These are phyloP conservation scores for Andrena minutula DNA, from an alignment of 2,888 invertebrate genomes.

Conservation along the genomic window DNA sequence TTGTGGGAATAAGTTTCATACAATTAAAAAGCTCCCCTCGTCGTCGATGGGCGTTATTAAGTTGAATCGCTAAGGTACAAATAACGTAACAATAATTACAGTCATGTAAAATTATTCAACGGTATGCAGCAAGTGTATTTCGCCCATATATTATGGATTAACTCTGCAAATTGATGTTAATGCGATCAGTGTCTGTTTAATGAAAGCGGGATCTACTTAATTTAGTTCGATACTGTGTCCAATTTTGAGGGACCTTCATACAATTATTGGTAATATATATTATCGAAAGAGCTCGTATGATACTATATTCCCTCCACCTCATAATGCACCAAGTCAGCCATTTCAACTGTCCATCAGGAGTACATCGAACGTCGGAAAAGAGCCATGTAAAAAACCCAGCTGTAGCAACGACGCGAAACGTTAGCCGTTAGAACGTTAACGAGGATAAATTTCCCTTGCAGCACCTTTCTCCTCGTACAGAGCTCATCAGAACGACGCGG, in stretches of 20 bases:
- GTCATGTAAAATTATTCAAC: constrained; percentile 3
- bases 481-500: constrained; percentile 36
- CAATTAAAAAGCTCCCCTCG: neutral
- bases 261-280: neutral
- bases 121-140: constrained; percentile 18
- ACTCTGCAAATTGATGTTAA: neutral
- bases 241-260: neutral
- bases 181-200: constrained; percentile 22
- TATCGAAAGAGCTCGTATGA: neutral
- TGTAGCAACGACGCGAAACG: constrained; percentile 2
- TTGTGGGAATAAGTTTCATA: neutral
- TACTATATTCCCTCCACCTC: neutral
- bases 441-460: constrained; percentile 41
- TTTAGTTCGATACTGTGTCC: neutral
- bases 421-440: constrained; percentile 31
- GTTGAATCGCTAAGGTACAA: neutral
- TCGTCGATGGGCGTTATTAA: neutral
- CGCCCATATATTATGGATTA: neutral
- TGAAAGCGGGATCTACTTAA: constrained; percentile 36
- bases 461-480: constrained; percentile 24
- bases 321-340: neutral
- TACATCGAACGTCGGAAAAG: neutral
- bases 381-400: neutral
- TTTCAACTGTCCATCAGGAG: neutral
- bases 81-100: constrained; percentile 2